Evolutionary conservation across 2,888 invertebrate genomes (phyloP).

Genomic region (Watsonalla binaria): DNA sequence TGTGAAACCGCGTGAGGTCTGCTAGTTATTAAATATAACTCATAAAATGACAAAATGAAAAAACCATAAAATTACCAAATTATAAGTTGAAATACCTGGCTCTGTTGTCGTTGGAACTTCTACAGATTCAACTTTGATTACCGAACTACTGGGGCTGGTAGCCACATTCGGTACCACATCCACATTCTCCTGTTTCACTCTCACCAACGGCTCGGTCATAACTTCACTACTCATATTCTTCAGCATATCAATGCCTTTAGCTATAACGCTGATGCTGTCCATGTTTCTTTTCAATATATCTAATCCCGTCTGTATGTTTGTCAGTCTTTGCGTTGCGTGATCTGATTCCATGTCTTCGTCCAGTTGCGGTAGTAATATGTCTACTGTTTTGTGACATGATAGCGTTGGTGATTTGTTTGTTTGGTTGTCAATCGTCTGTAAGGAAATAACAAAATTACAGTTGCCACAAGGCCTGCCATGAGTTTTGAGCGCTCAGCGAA

Average conservation of each 20-base stretch:
- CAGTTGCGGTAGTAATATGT: constrained; percentile 7
- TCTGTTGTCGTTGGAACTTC: too few species aligned
- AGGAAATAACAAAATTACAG: neutral
- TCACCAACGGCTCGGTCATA: neutral
- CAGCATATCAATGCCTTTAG: neutral
- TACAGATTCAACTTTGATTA: too few species aligned
- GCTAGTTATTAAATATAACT: too few species aligned
- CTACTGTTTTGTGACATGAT: constrained; percentile 3
- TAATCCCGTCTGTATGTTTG: constrained; percentile 19
- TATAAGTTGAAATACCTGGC: too few species aligned
- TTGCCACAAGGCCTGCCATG: too few species aligned
- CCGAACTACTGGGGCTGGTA: too few species aligned
- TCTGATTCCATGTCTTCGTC: neutral
- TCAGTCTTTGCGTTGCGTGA: constrained; percentile 1
- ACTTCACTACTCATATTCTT: neutral
- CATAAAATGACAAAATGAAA: too few species aligned
- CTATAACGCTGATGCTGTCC: neutral
- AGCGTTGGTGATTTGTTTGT: constrained; percentile 4
- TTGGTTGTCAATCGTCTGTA: constrained; percentile 5
- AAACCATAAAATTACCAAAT: too few species aligned
- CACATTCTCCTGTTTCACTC: too few species aligned
- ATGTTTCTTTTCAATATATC: constrained; percentile 17
- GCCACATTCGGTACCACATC: too few species aligned
- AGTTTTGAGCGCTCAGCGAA: too few species aligned
- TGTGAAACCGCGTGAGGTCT: too few species aligned